Evolutionary conservation across 2,113 vertebrate genomes (phyloP), one percentile per base, ranked within the genome.

Genomic region (Taxidea taxus): DNA sequence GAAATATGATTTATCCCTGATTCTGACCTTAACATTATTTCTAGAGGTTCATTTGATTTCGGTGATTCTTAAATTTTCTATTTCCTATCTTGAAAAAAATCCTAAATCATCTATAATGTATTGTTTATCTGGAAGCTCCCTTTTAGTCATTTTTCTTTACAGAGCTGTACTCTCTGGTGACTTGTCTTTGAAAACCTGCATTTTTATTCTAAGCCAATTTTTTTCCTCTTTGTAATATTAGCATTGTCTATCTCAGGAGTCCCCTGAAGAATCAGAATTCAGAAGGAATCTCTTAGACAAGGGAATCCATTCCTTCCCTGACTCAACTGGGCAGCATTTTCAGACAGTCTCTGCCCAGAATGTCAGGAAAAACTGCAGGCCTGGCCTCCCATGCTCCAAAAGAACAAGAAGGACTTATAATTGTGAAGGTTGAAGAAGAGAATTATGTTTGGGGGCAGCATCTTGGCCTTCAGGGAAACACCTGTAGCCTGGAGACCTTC

Each of bases 401-500:
- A 93, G 94, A 90, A 92, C 75, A 92, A 56, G 97, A 89, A 82
- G 78, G 81, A 89, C 75, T 93, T 23, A 39, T 6, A 29, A 29
- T 62, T 75, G 86, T 96, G 85, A 97, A 97, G 66, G 89, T 74
- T 16, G 66, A 97, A 95, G 96, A 96, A 68, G 88, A 95, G 49
- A 81, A 90, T 80, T 91, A 37, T 90, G 89, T 96, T 77, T 91
- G 81, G 94, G 95, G 51, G 16, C 94, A 83, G 44, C 72, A 95
- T 44, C 85, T n/a, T 44, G 64, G 66, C 87, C 64, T 89, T 72
- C 64, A 66, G 58, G 58, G 77, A 88, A 66, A 37, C 1, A 6
- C 39, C 58, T 25, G 6, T 0, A 89, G 66, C 92, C 84, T 84
- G 31, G 97, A 98, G 81, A 92, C 92, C 14, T 97, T 91, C 72